Percentiles rank a stretch among this genome's conserved stretches.
These are phyloP conservation scores for Saturnia japonica DNA, from an alignment of 2,888 invertebrate genomes.

Conservation along the genomic window DNA sequence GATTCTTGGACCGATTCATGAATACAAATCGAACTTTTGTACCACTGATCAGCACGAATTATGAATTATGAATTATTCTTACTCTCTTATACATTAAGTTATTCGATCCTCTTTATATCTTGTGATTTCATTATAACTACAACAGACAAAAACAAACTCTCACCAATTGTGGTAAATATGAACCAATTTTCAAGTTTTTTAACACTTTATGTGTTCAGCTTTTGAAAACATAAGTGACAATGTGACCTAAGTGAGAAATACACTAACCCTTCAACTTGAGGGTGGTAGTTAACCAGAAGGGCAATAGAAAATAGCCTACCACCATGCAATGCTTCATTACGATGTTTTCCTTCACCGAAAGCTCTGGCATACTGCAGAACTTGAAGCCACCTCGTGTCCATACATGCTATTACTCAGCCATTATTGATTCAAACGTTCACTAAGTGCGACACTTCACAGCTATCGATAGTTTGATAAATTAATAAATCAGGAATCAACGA, in stretches of 20 bases:
- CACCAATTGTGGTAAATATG: neutral
- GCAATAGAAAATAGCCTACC: no score
- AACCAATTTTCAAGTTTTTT: neutral
- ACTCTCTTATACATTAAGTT: conserved; percentile 1
- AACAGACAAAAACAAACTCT: neutral
- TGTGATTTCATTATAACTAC: neutral
- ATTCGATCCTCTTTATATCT: neutral
- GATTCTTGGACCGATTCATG: conserved; percentile 4
- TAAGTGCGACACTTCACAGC: neutral
- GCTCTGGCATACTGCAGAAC: no score
- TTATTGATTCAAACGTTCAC: no score
- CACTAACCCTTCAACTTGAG: no score
- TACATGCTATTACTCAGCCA: no score
- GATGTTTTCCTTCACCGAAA: no score
- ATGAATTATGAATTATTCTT: conserved; percentile 9
- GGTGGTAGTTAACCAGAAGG: no score
- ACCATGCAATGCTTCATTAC: no score
- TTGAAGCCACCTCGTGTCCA: no score
- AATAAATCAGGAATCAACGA: neutral
- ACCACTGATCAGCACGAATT: neutral
- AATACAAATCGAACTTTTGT: conserved; percentile 10
- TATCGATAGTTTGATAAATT: neutral
- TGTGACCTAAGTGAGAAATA: no score
- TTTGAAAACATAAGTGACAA: no score
- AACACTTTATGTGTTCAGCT: no score